phyloP scores from a whole-genome alignment of 2,113 vertebrate genomes.

The Stercorarius parasiticus region DNA sequence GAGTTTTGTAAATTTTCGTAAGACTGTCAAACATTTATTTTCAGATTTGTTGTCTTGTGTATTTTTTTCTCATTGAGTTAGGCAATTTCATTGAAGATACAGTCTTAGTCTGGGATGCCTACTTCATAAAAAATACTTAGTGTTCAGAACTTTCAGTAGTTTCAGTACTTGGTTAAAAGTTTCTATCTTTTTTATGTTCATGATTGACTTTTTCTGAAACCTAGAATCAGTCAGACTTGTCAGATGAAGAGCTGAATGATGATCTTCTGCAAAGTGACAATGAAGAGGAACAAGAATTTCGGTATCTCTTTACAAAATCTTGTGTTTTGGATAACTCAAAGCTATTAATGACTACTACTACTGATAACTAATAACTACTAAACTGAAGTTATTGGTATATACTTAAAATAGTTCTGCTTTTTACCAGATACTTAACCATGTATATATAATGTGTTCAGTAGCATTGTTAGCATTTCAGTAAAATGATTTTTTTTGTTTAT shows the following conservation, averaged over 20 bases:
- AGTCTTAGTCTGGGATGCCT: neutral
- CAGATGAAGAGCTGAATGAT: conserved; percentile 96
- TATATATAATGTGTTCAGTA: neutral
- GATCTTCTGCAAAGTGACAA: conserved; percentile 97
- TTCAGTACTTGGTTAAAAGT: neutral
- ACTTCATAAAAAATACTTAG: neutral
- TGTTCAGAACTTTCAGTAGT: neutral
- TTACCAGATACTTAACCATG: neutral
- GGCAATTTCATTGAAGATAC: neutral
- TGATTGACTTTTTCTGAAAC: conserved; percentile 45
- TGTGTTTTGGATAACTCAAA: neutral
- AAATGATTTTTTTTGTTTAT: neutral
- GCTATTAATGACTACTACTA: neutral
- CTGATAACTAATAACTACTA: neutral
- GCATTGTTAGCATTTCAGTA: neutral
- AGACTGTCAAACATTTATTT: neutral
- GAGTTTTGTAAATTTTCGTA: neutral
- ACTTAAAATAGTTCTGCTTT: neutral
- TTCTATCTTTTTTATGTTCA: neutral
- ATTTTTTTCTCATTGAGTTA: neutral
- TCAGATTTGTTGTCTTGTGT: neutral
- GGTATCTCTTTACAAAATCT: conserved; percentile 59
- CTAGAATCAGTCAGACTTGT: conserved; percentile 92
- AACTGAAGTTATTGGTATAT: neutral
- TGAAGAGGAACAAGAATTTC: conserved; percentile 83